Evolutionary conservation across 2,797 vertebrate species (phyloP), one percentile per base, ranked within the genome.

Genomic region (Poliocrania exsul): DNA sequence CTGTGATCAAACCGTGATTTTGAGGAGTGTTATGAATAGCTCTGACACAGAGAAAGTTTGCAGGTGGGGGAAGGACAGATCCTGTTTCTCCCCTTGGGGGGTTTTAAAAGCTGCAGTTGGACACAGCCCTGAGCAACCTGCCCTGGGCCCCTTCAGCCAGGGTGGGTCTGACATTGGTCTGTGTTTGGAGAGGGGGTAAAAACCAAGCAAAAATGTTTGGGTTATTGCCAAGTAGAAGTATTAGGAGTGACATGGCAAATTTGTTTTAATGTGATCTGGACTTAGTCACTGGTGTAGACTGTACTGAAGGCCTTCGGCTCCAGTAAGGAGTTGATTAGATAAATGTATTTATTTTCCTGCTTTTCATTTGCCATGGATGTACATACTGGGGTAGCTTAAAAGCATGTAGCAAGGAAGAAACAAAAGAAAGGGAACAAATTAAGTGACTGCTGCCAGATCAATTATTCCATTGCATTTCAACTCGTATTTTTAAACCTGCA

Each of bases 361-460:
- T 69, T 56, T 81, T 83, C 15, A 10, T 90, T 84, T 92, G 35
- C 33, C 6, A 1, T 13, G 31, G 33, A 31, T 73, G 26, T 86
- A 35, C n/a, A 6, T 69, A 44, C 46, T 29, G 0, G 26, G 51
- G n/a, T 78, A 86, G 49, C 60, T 83, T 91, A 90, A 89, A 89
- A 91, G 58, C 10, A 0, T 10, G 8, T 53, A 58, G 31, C 54
- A 54, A 67, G 46, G 51, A 88, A 77, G 87, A 84, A 93, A 86
- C 75, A 86, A 86, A 72, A 71, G 56, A 57, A 88, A 11, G 31
- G 31, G 40, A 66, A 47, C 50, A 62, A 91, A 91, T 81, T 37
- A 88, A 91, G 28, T 78, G 89, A 60, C 66, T 90, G 61, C 80
- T 92, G 85, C 82, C 79, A 90, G 53, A 77, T 90, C 91, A 92